Base-by-base conservation (phyloP, 2,888 invertebrate species). In the Lysandra bellargus region DNA sequence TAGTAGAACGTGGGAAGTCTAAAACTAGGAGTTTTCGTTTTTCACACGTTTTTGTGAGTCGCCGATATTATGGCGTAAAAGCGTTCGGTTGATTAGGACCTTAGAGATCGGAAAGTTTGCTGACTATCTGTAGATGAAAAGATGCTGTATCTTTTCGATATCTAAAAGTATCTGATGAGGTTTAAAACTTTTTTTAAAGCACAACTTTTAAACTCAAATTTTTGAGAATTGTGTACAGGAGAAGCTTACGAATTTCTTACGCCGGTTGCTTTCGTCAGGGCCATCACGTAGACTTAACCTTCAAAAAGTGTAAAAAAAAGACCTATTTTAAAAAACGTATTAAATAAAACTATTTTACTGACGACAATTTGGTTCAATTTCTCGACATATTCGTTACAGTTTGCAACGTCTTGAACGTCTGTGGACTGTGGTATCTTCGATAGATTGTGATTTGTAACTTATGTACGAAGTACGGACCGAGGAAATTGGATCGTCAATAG, bases 1-100 rank as follows among this genome's bases (percentile, higher is more conserved):
- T 64, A 57, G 12, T 30, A 12, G 33, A 69, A 5, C 69, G 33
- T 37, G 69, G 69, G 69, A 69, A 69, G 69, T 33, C 33, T 30
- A 69, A 69, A 33, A 33, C 69, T 69, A 14, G 12, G 14, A 69
- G 69, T 69, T 69, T 69, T 69, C 33, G 33, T 33, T 69, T 69
- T 69, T 69, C 69, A 37, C 33, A 69, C 69, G 69, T 37, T 69
- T 69, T 69, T 69, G 69, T 69, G 33, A 69, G 1, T 69, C 69
- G 69, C 14, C 69, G 33, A 69, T 37, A 69, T 69, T 37, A 69
- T 69, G 33, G 69, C 37, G 69, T 33, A 33, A 33, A 69, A 5
- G 69, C 69, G 33, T 33, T 37, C 69, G 33, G 14, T 33, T 69
- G 69, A 37, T 69, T 33, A 4, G 33, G 69, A 69, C 69, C 33